Evolutionary conservation across 2,113 vertebrate genomes (phyloP).

Genomic region (Spilogale gracilis): DNA sequence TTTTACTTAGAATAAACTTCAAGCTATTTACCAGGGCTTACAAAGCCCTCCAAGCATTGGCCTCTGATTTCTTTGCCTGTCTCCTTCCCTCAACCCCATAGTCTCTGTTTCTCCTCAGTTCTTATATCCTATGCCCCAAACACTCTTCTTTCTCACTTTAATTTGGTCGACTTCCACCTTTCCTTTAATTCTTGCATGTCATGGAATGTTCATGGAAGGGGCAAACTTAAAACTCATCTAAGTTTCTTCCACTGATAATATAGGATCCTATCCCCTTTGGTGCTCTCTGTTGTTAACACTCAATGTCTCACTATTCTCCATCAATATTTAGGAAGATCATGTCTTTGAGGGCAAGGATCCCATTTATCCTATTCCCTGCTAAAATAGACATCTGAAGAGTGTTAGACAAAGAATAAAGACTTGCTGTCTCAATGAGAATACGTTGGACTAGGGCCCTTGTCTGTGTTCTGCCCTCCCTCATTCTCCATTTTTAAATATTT

Average conservation of each 20-base stretch:
- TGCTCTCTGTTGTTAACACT: background rate
- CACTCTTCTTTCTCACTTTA: background rate
- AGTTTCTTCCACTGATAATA: background rate
- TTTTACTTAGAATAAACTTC: background rate
- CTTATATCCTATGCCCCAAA: background rate
- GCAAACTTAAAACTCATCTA: background rate
- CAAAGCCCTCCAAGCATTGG: background rate
- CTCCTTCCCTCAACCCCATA: background rate
- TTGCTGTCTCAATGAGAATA: background rate
- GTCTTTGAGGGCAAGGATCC: background rate
- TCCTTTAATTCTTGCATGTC: background rate
- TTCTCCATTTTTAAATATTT: background rate
- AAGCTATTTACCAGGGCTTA: background rate
- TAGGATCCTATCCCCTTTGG: background rate
- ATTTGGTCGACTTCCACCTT: background rate
- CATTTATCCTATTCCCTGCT: background rate
- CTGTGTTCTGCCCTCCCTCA: background rate
- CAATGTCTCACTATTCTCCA: background rate
- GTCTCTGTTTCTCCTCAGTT: background rate
- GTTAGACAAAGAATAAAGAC: background rate
- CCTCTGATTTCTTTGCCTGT: background rate
- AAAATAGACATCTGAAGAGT: background rate
- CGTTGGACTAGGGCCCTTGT: background rate
- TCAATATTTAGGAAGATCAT: background rate
- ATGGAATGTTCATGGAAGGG: background rate